These are phyloP conservation scores for Myotis findleyi DNA, from an alignment of 2,797 vertebrate genomes.

Conservation along the genomic window DNA sequence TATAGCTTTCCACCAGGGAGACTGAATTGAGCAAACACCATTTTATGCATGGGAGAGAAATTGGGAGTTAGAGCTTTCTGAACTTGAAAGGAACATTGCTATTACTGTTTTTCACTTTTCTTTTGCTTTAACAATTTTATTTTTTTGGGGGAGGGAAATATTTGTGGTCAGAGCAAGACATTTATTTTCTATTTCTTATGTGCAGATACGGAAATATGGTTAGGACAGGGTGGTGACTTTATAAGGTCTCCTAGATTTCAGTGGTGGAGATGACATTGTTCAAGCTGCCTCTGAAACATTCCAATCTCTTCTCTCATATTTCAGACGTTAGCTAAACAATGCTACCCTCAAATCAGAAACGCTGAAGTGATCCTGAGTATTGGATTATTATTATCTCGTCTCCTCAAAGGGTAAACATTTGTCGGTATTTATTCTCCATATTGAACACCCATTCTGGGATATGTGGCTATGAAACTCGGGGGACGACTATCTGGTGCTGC, in stretches of 20 bases:
- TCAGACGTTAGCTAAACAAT: constrained; percentile 29
- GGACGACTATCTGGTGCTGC: background rate
- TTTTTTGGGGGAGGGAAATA: background rate
- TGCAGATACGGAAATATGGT: background rate
- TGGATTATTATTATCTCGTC: background rate
- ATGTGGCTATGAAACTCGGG: background rate
- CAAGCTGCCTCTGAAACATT: constrained; percentile 32
- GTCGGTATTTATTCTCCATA: background rate
- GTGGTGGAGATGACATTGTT: background rate
- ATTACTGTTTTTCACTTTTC: background rate
- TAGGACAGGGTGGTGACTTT: background rate
- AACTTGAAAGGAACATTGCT: background rate
- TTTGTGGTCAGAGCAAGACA: constrained; percentile 8
- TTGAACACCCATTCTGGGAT: constrained; percentile 13
- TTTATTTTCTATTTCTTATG: background rate
- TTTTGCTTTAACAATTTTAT: background rate
- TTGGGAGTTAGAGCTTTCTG: background rate
- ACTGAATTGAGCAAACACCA: background rate
- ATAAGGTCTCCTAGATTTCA: constrained; percentile 35
- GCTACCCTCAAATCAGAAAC: constrained; percentile 6
- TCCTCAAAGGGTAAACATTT: background rate
- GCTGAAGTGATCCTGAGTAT: background rate
- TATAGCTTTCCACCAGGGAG: background rate
- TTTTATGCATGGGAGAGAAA: background rate
- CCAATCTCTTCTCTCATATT: background rate